phyloP scores from a whole-genome alignment of 1,140 invertebrate genomes.

The Grapholita molesta region DNA sequence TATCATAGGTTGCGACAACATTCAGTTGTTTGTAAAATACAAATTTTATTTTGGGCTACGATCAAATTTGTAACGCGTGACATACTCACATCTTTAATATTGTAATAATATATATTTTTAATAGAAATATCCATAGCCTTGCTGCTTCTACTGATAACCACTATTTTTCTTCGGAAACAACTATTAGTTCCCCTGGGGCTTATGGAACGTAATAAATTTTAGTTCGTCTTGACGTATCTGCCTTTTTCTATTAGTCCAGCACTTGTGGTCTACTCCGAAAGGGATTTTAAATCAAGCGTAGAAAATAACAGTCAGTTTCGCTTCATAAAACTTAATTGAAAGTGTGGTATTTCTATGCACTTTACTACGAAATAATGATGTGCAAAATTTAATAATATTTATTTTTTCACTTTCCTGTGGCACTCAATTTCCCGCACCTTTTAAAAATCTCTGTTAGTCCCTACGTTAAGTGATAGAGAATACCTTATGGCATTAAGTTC shows the following conservation, averaged over 20 bases:
- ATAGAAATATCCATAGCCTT: conserved; percentile 27
- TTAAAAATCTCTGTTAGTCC: no score
- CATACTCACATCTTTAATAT: conserved; percentile 2
- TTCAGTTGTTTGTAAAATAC: no score
- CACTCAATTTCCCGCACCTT: no score
- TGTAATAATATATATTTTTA: neutral
- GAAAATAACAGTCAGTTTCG: neutral
- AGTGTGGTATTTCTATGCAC: neutral
- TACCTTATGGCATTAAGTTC: no score
- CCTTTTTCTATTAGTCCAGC: conserved; percentile 45
- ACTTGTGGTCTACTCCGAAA: conserved; percentile 26
- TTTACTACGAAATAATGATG: no score
- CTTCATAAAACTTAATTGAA: neutral
- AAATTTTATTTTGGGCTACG: no score
- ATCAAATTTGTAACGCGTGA: no score
- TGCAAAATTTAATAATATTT: no score
- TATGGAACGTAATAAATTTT: conserved; percentile 55
- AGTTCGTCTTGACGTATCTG: conserved; percentile 48
- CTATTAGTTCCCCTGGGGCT: conserved; percentile 47
- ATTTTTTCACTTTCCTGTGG: no score
- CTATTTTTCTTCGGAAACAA: conserved; percentile 51
- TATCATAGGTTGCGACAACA: no score
- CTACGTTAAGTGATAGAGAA: no score
- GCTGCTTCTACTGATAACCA: conserved; percentile 37
- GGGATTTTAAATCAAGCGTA: conserved; percentile 23